Base-by-base conservation (phyloP, 2,888 invertebrate genomes). In the Monoplex corrugatus region DNA sequence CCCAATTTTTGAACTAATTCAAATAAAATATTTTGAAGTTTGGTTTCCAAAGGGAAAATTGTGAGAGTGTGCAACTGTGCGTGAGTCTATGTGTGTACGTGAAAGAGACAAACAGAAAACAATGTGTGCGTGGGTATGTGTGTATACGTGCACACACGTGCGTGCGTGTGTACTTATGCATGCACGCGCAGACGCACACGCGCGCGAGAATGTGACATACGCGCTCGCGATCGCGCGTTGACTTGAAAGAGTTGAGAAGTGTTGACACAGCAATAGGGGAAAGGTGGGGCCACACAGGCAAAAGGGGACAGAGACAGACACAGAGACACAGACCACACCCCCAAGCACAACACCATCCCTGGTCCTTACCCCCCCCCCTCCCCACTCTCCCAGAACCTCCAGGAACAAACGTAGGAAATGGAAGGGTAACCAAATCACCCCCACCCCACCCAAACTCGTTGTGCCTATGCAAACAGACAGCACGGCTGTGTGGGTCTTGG, bases 51-150 rank as follows among this genome's bases (percentile, higher is more conserved):
- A n/a, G n/a, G n/a, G n/a, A n/a, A n/a, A n/a, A n/a, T n/a, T 82
- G 82, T 82, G 82, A 35, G 82, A 35, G 82, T 82, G 82, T 38
- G 82, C 8, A 38, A 10, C 23, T 32, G 8, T 82, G 82, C 35
- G 82, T 38, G 82, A 35, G 82, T 82, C 10, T 35, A 38, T 82
- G 82, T 38, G 82, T 32, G 82, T 82, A 38, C 8, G 82, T 38
- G 35, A 35, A 40, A 50, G 50, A 19, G 50, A 19, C 10, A 50
- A 13, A 19, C 19, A 50, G 19, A 50, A 50, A 50, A 50, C 10
- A 19, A 50, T 8, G 38, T 82, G 43, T 82, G 82, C 8, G 19
- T 50, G 50, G 8, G 50, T 50, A 19, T 50, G 50, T 50, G 63
- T 63, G 23, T 63, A 3, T 23, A 28, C 28, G 63, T 63, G 63